Percentiles rank a stretch among this genome's conserved stretches.
Evolutionary conservation across 1,140 invertebrate genomes (phyloP).

Genomic region (Spodoptera litura): DNA sequence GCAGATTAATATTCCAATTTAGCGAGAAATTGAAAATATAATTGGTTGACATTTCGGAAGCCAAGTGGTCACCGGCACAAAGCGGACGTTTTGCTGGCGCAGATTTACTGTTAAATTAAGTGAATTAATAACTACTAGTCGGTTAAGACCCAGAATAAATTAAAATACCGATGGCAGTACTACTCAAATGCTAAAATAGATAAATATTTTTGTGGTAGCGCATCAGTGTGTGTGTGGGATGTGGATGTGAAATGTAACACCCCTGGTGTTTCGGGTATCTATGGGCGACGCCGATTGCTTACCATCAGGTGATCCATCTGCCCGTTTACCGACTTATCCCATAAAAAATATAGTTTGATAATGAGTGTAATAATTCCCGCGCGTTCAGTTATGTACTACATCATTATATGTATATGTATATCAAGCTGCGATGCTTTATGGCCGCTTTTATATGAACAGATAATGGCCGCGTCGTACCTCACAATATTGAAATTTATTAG

Average conservation of each 20-base stretch:
- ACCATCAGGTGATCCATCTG: too few species aligned
- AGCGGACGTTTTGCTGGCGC: neutral
- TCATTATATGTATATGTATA: neutral
- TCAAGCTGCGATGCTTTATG: neutral
- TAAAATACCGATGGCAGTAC: neutral
- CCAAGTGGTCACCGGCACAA: too few species aligned
- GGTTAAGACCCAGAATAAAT: neutral
- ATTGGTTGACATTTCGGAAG: neutral
- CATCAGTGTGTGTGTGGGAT: neutral
- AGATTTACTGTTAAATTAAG: neutral
- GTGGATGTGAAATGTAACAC: too few species aligned
- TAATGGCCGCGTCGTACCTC: neutral
- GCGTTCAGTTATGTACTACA: neutral
- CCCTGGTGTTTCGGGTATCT: too few species aligned
- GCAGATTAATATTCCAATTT: slow-evolving; percentile 36
- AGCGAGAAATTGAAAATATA: slow-evolving; percentile 9
- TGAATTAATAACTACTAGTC: too few species aligned
- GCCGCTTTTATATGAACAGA: neutral
- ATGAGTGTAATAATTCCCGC: neutral
- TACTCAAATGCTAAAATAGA: neutral
- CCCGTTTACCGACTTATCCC: too few species aligned
- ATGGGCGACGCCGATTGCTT: too few species aligned
- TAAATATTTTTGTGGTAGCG: neutral
- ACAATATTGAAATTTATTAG: neutral
- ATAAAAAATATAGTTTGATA: too few species aligned